A percentile compares a stretch with the other conserved stretches of the same genome.
Evolutionary conservation across 2,113 vertebrate species (phyloP).

Genomic region (Chrysemys picta): DNA sequence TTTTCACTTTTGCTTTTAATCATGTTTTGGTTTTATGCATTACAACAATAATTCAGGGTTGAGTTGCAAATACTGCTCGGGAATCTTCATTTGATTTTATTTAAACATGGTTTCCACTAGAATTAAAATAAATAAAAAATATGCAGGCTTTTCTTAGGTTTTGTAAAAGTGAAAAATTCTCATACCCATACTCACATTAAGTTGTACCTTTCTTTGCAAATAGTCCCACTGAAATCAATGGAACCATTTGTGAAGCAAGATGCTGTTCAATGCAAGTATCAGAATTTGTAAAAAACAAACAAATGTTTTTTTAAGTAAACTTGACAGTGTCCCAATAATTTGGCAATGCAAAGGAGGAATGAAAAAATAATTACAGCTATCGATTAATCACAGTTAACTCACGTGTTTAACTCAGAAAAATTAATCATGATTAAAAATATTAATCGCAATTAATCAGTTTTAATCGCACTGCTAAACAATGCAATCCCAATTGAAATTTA

Average conservation of each 20-base stretch:
- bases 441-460: too few species aligned
- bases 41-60: neutral
- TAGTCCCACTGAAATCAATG: neutral
- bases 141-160: neutral
- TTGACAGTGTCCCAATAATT: neutral
- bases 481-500: too few species aligned
- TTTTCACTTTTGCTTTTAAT: neutral
- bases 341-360: neutral
- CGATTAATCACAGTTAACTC: too few species aligned
- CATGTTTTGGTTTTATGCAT: neutral
- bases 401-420: too few species aligned
- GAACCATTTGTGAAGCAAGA: neutral
- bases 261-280: neutral
- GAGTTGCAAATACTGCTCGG: neutral
- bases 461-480: too few species aligned
- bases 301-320: neutral
- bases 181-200: neutral
- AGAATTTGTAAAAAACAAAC: neutral
- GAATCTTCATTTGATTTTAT: neutral
- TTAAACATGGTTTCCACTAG: neutral
- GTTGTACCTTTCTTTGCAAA: neutral
- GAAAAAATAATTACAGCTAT: neutral
- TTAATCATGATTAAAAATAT: too few species aligned
- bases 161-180: neutral
- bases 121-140: too few species aligned